Percentiles rank a stretch among this genome's conserved stretches.
These are phyloP conservation scores for Microplitis mediator DNA, from an alignment of 1,140 invertebrate genomes.

Conservation along the genomic window DNA sequence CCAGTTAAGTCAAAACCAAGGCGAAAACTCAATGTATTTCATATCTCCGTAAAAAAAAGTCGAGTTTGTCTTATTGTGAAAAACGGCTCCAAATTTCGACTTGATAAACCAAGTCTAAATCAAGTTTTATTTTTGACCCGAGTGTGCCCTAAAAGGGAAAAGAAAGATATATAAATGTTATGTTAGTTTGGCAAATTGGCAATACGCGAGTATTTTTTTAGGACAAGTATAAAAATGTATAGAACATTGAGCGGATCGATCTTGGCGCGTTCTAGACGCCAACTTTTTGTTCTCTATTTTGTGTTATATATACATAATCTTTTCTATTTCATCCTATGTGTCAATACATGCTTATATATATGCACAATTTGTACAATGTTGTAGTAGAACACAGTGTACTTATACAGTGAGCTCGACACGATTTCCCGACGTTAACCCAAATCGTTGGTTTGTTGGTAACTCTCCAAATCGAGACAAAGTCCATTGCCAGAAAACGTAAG, in stretches of 20 bases:
- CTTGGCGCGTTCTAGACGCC: background rate
- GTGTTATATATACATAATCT: background rate
- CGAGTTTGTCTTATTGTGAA: too few species aligned
- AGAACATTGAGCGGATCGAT: background rate
- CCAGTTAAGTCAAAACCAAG: too few species aligned
- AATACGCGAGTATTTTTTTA: slow-evolving; percentile 7
- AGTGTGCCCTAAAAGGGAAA: background rate
- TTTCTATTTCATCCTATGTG: too few species aligned
- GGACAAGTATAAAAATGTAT: background rate
- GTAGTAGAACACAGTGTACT: background rate
- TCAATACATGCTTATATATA: background rate
- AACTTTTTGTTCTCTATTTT: background rate
- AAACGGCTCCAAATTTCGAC: too few species aligned
- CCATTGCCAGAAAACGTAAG: slow-evolving; percentile 41
- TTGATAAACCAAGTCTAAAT: too few species aligned
- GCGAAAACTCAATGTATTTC: too few species aligned
- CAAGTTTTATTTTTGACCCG: too few species aligned
- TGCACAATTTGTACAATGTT: background rate
- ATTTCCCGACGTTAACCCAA: slow-evolving; percentile 48
- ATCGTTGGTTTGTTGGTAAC: slow-evolving; percentile 48
- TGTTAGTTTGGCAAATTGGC: background rate
- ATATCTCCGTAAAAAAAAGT: too few species aligned
- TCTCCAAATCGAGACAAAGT: slow-evolving; percentile 42
- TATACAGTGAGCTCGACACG: slow-evolving; percentile 13
- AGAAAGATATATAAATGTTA: background rate